These are phyloP conservation scores for Cynoglossus semilaevis DNA, from an alignment of 2,113 vertebrate genomes.

Conservation along the genomic window DNA sequence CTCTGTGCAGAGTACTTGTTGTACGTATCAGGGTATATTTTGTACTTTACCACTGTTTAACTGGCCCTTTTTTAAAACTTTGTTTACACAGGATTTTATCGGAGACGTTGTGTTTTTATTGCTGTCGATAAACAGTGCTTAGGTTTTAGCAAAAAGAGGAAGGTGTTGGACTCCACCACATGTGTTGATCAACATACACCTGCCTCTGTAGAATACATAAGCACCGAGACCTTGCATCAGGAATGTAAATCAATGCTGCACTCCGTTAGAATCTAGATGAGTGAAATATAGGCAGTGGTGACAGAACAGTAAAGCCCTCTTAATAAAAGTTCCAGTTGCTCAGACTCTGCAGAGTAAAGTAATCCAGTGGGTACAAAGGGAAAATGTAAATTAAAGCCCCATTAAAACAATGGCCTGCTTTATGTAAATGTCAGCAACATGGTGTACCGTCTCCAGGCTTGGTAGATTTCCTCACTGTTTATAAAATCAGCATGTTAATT, in stretches of 20 bases:
- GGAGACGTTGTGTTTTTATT: slow-evolving; percentile 37
- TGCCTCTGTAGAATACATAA: slow-evolving; percentile 16
- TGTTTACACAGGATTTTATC: neutral
- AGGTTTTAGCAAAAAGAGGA: slow-evolving; percentile 22
- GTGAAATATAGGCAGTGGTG: slow-evolving; percentile 21
- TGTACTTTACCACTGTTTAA: too few species aligned
- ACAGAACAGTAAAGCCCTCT: neutral
- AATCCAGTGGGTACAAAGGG: slow-evolving; percentile 13
- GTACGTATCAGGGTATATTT: too few species aligned
- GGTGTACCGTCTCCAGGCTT: neutral
- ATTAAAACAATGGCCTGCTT: slow-evolving; percentile 8
- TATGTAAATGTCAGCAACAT: neutral
- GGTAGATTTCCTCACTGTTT: neutral
- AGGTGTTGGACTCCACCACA: neutral
- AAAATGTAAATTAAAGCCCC: slow-evolving; percentile 25
- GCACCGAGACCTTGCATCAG: slow-evolving; percentile 4
- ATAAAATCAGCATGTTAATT: neutral
- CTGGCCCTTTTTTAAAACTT: too few species aligned
- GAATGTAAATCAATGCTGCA: slow-evolving; percentile 48
- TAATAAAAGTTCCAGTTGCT: slow-evolving; percentile 18
- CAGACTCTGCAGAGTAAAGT: slow-evolving; percentile 14
- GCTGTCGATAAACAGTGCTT: slow-evolving; percentile 9
- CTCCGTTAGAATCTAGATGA: slow-evolving; percentile 17
- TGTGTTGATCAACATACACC: slow-evolving; percentile 18
- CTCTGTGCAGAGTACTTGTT: slow-evolving; percentile 5